Evolutionary conservation across 2,888 invertebrate species (phyloP).

Genomic region (Drosophila colorata): DNA sequence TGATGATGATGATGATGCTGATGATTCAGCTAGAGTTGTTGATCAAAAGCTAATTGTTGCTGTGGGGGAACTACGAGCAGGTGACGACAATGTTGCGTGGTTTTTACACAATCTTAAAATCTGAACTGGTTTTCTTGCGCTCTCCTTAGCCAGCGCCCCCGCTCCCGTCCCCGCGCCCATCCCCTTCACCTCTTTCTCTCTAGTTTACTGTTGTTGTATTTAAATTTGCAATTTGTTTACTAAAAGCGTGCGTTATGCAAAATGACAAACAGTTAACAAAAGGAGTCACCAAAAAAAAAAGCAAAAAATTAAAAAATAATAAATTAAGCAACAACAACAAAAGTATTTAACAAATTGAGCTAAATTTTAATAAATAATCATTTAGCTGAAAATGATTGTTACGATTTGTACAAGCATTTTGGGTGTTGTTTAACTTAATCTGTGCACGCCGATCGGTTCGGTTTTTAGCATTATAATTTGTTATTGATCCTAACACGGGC

Average conservation of each 20-base stretch:
- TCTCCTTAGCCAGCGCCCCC: not conserved
- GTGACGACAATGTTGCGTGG: slow-evolving; percentile 59
- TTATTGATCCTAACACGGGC: slow-evolving; percentile 46
- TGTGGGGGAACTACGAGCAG: slow-evolving; percentile 55
- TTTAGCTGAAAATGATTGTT: slow-evolving; percentile 11
- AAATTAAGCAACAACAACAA: too few species aligned
- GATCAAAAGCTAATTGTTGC: slow-evolving; percentile 23
- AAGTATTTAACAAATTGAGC: slow-evolving; percentile 9
- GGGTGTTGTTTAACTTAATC: slow-evolving; percentile 7
- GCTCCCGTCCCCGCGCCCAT: too few species aligned
- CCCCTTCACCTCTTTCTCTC: not conserved
- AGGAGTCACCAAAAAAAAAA: not conserved
- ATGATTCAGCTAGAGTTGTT: slow-evolving; percentile 31
- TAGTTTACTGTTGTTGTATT: not conserved
- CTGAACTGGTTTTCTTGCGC: slow-evolving; percentile 46
- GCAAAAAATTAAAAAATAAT: not conserved
- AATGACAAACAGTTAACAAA: slow-evolving; percentile 18
- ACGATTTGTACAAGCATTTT: slow-evolving; percentile 7
- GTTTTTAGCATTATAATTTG: slow-evolving; percentile 8
- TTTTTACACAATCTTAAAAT: slow-evolving; percentile 48
- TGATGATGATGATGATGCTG: slow-evolving; percentile 3
- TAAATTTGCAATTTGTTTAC: slow-evolving; percentile 43
- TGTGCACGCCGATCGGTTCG: slow-evolving; percentile 8
- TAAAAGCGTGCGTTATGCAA: slow-evolving; percentile 11
- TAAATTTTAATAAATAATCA: slow-evolving; percentile 2